Base-by-base conservation (phyloP, 2,888 invertebrate species). In the Ethmia dodecea region DNA sequence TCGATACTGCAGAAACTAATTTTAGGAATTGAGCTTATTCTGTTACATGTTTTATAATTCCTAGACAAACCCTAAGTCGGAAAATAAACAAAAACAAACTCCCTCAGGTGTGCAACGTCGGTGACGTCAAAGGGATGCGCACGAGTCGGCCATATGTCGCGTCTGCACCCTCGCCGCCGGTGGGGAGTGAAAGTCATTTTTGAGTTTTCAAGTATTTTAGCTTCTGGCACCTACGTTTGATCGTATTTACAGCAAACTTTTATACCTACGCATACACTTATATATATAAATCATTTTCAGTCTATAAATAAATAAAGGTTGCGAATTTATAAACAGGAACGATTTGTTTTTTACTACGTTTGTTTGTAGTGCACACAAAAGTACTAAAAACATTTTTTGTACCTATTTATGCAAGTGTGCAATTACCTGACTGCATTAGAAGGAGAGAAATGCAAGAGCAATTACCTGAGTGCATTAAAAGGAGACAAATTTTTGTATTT, bases 101-200 rank as follows among this genome's bases (percentile, higher is more conserved):
- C 24, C 25, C 25, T 25, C 30, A 35, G 28, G 35, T 28, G 29
- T 35, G 15, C 18, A 13, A 24, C 4, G 32, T 12, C 16, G 18
- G 18, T 24, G 30, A 22, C 29, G 24, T 33, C 49, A 59, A 67
- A 68, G 65, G 60, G 69, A 64, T 64, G 73, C 66, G 77, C 76
- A 75, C 75, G 77, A 64, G 75, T 66, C 64, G 45, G 24, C 62
- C 78, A 78, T 65, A 75, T 77, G 78, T 62, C 70, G 70, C 50
- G 47, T 49, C 52, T 33, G 27, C 38, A 32, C 32, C 27, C 26
- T 18, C 26, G 18, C 13, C 31, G 28, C 25, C 27, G 28, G 12
- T 31, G 26, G 13, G 18, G 11, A 31, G 39, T 37, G 28, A 33
- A 37, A 35, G 27, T 33, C 16, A n/a, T 26, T 26, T 10, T 25